These are phyloP conservation scores for Portunus trituberculatus DNA, from an alignment of 1,140 invertebrate genomes.

Conservation along the genomic window DNA sequence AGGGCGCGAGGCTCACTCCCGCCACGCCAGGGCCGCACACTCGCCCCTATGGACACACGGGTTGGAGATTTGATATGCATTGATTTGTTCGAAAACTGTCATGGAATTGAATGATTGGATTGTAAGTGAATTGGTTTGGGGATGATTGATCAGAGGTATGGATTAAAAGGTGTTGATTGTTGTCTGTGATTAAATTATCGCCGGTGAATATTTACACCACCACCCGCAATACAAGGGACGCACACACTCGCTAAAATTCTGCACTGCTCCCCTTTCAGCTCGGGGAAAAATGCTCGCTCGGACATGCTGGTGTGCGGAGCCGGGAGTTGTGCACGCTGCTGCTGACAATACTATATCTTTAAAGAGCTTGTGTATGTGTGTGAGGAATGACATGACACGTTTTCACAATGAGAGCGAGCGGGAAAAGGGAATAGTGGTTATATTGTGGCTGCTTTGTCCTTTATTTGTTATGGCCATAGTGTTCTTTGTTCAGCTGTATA, in stretches of 20 bases:
- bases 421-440: too few species aligned
- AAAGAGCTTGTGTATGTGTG: not conserved
- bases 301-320: not conserved
- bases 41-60: conserved; percentile 38
- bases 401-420: too few species aligned
- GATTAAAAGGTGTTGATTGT: conserved; percentile 75
- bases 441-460: too few species aligned
- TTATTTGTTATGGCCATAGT: too few species aligned
- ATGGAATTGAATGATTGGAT: conserved; percentile 73
- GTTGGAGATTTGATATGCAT: conserved; percentile 69
- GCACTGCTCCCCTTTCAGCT: not conserved
- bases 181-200: conserved; percentile 71
- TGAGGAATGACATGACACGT: not conserved
- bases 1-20: not conserved
- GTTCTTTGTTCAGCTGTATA: too few species aligned
- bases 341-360: not conserved
- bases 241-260: conserved; percentile 15
- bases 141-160: conserved; percentile 73
- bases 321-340: not conserved
- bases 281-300: not conserved
- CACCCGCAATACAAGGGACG: not conserved
- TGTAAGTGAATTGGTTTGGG: conserved; percentile 72
- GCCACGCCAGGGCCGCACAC: not conserved
- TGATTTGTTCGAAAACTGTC: conserved; percentile 72
- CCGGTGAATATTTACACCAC: conserved; percentile 70